Percentiles rank a stretch among this genome's conserved stretches.
Evolutionary conservation across 2,113 vertebrate genomes (phyloP).

Genomic region (rat (Rattus norvegicus)): GRCr8 NC_086023.1:135605501-135606000

Average conservation of each 20-base stretch:
- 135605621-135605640: not conserved
- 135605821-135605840: not conserved
- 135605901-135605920: not conserved
- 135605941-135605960: not conserved
- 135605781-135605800: constrained; percentile 13
- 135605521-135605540: not conserved
- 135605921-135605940: not conserved
- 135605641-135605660: constrained; percentile 26
- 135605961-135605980: constrained; percentile 18
- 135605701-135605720: constrained; percentile 33
- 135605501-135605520: constrained; percentile 16
- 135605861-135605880: not conserved
- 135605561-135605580: not conserved
- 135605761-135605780: not conserved
- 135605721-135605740: constrained; percentile 29
- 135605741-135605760: constrained; percentile 13
- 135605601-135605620: not conserved
- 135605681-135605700: not conserved
- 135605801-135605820: constrained; percentile 29
- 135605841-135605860: not conserved
- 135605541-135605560: not conserved
- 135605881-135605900: not conserved
- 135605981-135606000: constrained; percentile 24
- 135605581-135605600: not conserved
- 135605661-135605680: constrained; percentile 27